Evolutionary conservation across 2,888 invertebrate genomes (phyloP).

Genomic region (Arenicola marina): DNA sequence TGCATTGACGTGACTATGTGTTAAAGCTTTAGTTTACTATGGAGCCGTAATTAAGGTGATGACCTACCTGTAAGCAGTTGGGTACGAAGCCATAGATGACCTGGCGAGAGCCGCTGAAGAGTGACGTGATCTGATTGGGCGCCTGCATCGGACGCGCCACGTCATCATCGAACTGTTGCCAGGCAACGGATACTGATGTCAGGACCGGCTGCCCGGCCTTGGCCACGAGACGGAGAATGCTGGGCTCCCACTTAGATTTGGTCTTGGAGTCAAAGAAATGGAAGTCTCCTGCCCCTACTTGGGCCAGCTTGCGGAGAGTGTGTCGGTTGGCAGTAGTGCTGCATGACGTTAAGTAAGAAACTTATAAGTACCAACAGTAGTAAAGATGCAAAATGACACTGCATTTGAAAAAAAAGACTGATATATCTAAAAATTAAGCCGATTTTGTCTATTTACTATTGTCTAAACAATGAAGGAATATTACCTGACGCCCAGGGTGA

Average conservation of each 20-base stretch:
- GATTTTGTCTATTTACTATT: too few relatives aligned
- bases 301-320: conserved; percentile 46
- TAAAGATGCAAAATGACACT: too few relatives aligned
- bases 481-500: conserved; percentile 52
- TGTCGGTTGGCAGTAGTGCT: conserved; percentile 28
- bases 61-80: conserved; percentile 57
- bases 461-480: too few relatives aligned
- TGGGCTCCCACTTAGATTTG: conserved; percentile 57
- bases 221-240: too few relatives aligned
- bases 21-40: too few relatives aligned
- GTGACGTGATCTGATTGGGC: conserved; percentile 50
- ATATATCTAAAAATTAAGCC: too few relatives aligned
- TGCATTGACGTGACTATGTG: too few relatives aligned
- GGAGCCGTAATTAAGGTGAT: too few relatives aligned
- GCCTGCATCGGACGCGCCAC: conserved; percentile 46
- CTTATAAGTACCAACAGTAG: too few relatives aligned
- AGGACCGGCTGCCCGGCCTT: conserved; percentile 54
- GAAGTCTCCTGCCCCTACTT: conserved; percentile 50
- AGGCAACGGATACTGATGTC: conserved; percentile 53
- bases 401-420: too few relatives aligned
- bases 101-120: conserved; percentile 57
- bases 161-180: conserved; percentile 50
- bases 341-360: too few relatives aligned
- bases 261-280: conserved; percentile 52
- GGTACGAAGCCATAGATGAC: conserved; percentile 58